A percentile compares a stretch with the other conserved stretches of the same genome.
Evolutionary conservation across 2,888 invertebrate genomes (phyloP).

Genomic region (Acleris literana): DNA sequence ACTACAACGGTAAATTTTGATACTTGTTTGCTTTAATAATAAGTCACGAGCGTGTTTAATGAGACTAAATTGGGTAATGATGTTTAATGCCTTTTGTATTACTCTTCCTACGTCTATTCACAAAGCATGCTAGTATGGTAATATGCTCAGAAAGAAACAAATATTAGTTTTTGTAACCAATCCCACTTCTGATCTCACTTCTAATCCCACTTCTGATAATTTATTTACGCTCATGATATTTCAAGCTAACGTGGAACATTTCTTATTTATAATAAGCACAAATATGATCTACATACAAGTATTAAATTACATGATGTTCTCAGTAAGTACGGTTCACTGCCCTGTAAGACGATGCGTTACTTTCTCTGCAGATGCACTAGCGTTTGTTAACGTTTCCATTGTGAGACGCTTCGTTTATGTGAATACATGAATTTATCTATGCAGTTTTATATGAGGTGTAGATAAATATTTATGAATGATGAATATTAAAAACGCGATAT

Average conservation of each 20-base stretch:
- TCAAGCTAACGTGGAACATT: background rate
- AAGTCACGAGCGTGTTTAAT: constrained; percentile 25
- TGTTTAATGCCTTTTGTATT: constrained; percentile 21
- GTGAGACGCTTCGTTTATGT: constrained; percentile 4
- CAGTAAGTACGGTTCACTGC: constrained; percentile 36
- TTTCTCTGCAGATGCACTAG: constrained; percentile 38
- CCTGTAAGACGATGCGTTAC: constrained; percentile 37
- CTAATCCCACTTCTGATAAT: background rate
- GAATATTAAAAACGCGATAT: background rate
- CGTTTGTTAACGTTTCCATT: constrained; percentile 24
- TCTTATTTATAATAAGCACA: constrained; percentile 1
- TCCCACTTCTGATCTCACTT: constrained; percentile 3
- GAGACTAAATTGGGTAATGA: constrained; percentile 31
- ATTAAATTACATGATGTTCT: constrained; percentile 24
- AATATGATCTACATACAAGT: constrained; percentile 32
- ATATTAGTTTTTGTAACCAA: background rate
- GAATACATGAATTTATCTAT: constrained; percentile 4
- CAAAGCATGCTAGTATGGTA: background rate
- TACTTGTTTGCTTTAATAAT: constrained; percentile 14
- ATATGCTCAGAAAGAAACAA: background rate
- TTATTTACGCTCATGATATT: too few species aligned
- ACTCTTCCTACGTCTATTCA: constrained; percentile 6
- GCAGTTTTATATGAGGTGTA: background rate
- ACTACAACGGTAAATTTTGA: constrained; percentile 17
- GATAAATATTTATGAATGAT: constrained; percentile 8